Percentiles rank a stretch among this genome's conserved stretches.
Conservation (phyloP, 2,113 vertebrate species). For the Emberiza fucata region DNA sequence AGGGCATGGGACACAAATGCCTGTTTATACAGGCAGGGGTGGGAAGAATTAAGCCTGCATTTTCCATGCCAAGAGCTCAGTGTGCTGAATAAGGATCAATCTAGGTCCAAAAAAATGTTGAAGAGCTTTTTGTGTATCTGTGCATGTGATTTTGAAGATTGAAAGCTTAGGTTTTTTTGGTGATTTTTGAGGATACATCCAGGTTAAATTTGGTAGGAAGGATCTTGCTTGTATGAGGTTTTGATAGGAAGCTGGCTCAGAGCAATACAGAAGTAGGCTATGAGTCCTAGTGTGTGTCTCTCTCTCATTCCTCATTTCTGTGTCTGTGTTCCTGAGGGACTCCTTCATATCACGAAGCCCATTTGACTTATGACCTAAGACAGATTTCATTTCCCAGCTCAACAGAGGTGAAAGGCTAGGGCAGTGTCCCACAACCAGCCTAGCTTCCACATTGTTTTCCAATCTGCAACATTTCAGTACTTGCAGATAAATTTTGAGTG, state of each 20-base stretch:
- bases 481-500: background rate
- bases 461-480: background rate
- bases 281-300: background rate
- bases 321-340: background rate
- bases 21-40: background rate
- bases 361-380: constrained; percentile 16
- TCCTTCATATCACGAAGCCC: background rate
- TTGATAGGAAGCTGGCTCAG: background rate
- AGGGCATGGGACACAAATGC: background rate
- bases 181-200: background rate
- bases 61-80: background rate
- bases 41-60: background rate
- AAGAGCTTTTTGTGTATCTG: background rate
- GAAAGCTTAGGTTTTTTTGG: background rate
- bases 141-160: background rate
- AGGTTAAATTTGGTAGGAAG: background rate
- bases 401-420: constrained; percentile 7
- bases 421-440: background rate
- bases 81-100: background rate
- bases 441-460: background rate
- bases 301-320: constrained; percentile 17
- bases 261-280: background rate
- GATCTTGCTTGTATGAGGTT: background rate
- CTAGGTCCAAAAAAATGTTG: background rate
- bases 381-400: background rate